Percentiles rank a stretch among this genome's conserved stretches.
phyloP scores from a whole-genome alignment of 1,140 invertebrate genomes.

The Pseudomyrmex cubaensis region DNA sequence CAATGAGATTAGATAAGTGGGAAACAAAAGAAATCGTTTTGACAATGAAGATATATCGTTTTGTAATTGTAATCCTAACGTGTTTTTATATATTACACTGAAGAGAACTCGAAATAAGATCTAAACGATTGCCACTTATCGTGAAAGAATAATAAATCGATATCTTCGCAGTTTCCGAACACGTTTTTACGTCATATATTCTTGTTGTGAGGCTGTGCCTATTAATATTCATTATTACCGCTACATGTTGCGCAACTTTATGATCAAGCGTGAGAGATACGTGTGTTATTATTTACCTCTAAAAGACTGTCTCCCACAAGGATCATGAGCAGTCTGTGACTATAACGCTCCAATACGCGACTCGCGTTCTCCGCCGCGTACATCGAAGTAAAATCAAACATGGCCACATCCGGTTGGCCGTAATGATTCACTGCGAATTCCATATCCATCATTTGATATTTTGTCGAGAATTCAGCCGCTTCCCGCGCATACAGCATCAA shows the following conservation, averaged over 20 bases:
- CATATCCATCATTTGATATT: conserved; percentile 94
- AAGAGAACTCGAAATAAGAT: no score
- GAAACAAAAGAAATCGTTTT: no score
- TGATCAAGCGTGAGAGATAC: not conserved
- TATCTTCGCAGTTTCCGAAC: no score
- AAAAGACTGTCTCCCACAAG: conserved; percentile 98
- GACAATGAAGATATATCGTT: no score
- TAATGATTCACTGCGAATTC: conserved; percentile 99
- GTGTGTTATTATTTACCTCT: conserved; percentile 87
- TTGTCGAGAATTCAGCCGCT: conserved; percentile 98
- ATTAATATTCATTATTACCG: not conserved
- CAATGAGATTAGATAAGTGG: no score
- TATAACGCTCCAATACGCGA: conserved; percentile 91
- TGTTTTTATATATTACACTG: no score
- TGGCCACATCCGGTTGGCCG: conserved; percentile 98
- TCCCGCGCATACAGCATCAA: conserved; percentile 97
- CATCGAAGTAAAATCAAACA: conserved; percentile 99
- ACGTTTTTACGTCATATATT: no score
- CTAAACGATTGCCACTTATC: no score
- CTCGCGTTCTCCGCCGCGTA: conserved; percentile 98
- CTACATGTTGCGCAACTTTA: not conserved
- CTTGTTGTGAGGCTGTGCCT: no score
- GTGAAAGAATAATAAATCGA: no score
- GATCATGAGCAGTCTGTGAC: conserved; percentile 93
- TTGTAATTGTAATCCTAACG: no score